Evolutionary conservation across 2,888 invertebrate species (phyloP), one percentile per base, ranked within the genome.

Genomic region (Machimus rusticus): DNA sequence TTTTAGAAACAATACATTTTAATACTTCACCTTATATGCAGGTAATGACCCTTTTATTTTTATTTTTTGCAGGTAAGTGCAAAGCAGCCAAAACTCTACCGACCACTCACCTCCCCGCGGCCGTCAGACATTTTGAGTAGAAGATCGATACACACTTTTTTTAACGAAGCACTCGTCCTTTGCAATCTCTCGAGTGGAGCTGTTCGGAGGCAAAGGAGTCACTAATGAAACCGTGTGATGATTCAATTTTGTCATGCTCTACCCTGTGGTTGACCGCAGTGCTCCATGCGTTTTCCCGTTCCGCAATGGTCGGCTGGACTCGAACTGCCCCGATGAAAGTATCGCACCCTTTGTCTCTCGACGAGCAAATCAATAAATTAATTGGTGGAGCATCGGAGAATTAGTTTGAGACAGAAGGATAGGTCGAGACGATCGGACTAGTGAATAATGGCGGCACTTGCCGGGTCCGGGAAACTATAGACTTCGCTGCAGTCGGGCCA

Each of bases 291-390:
- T 9, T 23, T 2, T 34, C 2, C 19, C 23, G 23, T 6, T 8
- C 6, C 19, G 16, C 1, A 6, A 19, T 19, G 23, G 23, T 23
- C 23, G 12, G 6, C 19, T 57, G 23, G 12, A 57, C 23, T 5
- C 57, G 9, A 8, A 57, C 57, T 6, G 19, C 5, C 3, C 16
- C 0, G 46, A 46, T 46, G 16, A 46, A 46, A 55, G 8, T 19
- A 55, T 55, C 57, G 57, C 23, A 57, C 4, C 46, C 46, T 1
- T 57, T 57, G 19, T 16, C 28, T 14, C 79, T 79, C 16, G 79
- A 79, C 34, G 31, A 37, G 55, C 57, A n/a, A 46, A 82, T 82
- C 82, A 39, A 82, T 82, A 82, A 82, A 82, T 66, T 57, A 82
- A 82, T 82, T 82, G 82, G 55, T 57, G 55, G 37, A 16, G 57